phyloP scores from a whole-genome alignment of 2,888 invertebrate species.

The Brachylomia viminalis region DNA sequence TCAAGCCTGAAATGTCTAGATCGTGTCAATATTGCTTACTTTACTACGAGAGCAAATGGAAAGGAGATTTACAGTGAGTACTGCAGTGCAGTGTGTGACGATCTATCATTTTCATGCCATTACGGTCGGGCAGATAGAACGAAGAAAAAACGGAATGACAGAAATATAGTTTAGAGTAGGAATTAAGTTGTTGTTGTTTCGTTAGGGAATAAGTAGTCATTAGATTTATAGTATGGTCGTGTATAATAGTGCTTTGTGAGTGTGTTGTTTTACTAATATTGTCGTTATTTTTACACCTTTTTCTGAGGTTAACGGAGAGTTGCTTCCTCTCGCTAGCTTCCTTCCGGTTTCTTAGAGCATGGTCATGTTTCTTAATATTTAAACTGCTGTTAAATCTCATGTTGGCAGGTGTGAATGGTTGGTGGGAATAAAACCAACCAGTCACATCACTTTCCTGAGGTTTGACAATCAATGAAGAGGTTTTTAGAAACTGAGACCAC shows the following conservation, averaged over 20 bases:
- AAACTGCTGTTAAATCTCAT: too few species aligned
- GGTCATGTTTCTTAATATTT: neutral
- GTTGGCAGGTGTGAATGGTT: too few species aligned
- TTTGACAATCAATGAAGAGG: neutral
- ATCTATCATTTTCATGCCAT: slow-evolving; percentile 51
- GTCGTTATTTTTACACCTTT: neutral
- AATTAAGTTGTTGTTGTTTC: slow-evolving; percentile 14
- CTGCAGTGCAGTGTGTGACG: slow-evolving; percentile 17
- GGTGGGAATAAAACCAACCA: too few species aligned
- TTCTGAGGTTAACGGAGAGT: neutral
- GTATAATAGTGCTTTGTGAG: neutral
- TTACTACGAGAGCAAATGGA: slow-evolving; percentile 25
- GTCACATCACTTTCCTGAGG: too few species aligned
- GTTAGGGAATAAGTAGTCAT: slow-evolving; percentile 18
- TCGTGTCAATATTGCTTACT: slow-evolving; percentile 41
- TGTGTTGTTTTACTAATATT: neutral
- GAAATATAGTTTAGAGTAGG: slow-evolving; percentile 24
- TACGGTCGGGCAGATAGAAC: slow-evolving; percentile 7
- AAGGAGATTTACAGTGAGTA: slow-evolving; percentile 36
- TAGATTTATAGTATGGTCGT: slow-evolving; percentile 19
- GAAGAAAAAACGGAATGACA: slow-evolving; percentile 13
- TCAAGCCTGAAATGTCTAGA: slow-evolving; percentile 29
- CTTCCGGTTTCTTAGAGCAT: neutral
- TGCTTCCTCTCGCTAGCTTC: neutral
- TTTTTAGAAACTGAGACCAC: neutral